These are phyloP conservation scores for Cichladusa arquata DNA, from an alignment of 2,113 vertebrate genomes.

Conservation along the genomic window DNA sequence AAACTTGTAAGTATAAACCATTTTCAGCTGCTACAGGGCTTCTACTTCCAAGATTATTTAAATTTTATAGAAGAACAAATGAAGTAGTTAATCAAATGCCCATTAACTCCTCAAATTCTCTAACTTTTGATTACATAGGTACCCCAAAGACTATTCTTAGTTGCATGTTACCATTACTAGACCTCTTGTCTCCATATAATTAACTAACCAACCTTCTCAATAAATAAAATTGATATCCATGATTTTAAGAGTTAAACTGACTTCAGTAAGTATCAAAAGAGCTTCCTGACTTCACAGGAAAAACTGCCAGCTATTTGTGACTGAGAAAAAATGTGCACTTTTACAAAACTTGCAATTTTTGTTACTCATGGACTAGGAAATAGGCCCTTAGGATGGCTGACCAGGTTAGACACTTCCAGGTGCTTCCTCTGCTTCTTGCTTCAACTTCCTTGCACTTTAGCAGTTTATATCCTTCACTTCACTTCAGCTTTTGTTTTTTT, in stretches of 20 bases:
- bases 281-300: neutral
- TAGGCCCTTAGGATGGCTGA: neutral
- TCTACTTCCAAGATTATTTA: neutral
- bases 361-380: neutral
- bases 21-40: neutral
- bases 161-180: neutral
- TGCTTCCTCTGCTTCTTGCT: neutral
- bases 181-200: neutral
- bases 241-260: neutral
- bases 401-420: neutral
- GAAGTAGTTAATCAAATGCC: neutral
- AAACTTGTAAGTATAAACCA: neutral
- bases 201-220: neutral
- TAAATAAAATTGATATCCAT: neutral
- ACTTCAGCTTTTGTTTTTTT: neutral
- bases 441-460: neutral
- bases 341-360: neutral
- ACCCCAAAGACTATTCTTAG: neutral
- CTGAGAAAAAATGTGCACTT: neutral
- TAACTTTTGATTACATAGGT: neutral
- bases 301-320: neutral
- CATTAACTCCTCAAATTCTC: neutral
- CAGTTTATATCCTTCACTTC: neutral
- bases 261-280: neutral
- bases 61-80: neutral